These are phyloP conservation scores for Grus americana DNA, from an alignment of 2,113 vertebrate species.

Conservation along the genomic window DNA sequence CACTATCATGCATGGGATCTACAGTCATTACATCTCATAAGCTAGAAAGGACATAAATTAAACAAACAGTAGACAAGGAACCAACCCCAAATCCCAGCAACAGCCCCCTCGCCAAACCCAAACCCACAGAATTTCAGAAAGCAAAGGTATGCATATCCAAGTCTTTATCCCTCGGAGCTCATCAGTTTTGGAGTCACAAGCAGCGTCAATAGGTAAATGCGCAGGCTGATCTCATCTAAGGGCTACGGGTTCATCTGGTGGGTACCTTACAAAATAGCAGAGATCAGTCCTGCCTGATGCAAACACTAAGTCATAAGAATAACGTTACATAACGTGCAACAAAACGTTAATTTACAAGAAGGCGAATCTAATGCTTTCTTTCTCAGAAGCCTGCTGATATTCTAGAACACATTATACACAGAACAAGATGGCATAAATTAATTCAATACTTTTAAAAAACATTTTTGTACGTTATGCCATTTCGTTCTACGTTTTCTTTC, in stretches of 20 bases:
- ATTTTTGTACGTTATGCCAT: background rate
- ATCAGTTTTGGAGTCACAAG: background rate
- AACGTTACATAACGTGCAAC: background rate
- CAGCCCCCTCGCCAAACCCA: background rate
- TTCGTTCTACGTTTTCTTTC: background rate
- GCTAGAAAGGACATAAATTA: background rate
- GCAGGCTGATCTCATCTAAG: background rate
- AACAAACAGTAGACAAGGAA: background rate
- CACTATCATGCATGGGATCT: fast-evolving
- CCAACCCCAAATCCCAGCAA: background rate
- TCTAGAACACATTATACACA: background rate
- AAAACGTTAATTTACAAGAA: background rate
- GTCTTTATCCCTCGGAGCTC: background rate
- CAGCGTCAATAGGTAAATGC: background rate
- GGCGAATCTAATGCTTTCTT: background rate
- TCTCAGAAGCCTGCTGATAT: background rate
- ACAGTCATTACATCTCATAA: background rate
- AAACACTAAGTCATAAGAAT: background rate
- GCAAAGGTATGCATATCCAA: background rate
- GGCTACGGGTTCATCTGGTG: background rate
- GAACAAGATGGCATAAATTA: background rate
- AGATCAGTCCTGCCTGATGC: slow-evolving; percentile 6
- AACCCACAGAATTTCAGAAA: background rate
- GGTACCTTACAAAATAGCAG: background rate
- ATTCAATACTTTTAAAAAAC: background rate